Evolutionary conservation across 2,888 invertebrate genomes (phyloP), one percentile per base, ranked within the genome.

Genomic region (Ophonus ardosiacus): DNA sequence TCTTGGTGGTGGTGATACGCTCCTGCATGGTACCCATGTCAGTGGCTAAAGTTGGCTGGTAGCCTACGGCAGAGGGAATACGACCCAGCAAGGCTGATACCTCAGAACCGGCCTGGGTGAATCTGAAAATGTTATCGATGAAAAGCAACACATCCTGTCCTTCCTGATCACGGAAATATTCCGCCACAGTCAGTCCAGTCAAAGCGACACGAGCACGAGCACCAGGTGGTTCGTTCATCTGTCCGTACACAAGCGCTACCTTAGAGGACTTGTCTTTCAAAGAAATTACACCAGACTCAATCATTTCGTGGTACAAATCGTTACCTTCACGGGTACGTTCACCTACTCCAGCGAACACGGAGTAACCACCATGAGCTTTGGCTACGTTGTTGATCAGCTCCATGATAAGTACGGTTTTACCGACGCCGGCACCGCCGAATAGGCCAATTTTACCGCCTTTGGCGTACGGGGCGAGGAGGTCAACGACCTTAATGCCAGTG

Each of bases 11-110:
- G 87, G 98, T 98, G 92, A 98, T 98, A 89, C 98, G 93, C 92
- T 98, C 98, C 94, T 98, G 98, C 98, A 98, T 97, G 90, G 95
- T 96, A 93, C 98, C 98, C 98, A 98, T 98, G 93, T 98, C 98
- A 88, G 98, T 98, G 88, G 98, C 98, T 92, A 98, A 92, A 38
- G 98, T 98, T 76, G 98, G 98, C 92, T 98, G 98, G 92, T 98
- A 98, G 91, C 98, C 98, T 91, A 98, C 98, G 88, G 98, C 98
- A 8, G 98, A 98, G 85, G 98, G 98, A 90, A 98, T 98, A 93
- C 98, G 97, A 90, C 98, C 98, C 91, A 98, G 91, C 92, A 98
- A 92, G 87, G 98, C 98, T 86, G 98, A 98, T 90, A 96, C 96
- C 93, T 97, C 97, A 1, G 97, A 97, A 91, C 97, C 97, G 87